Percentiles rank a stretch among this genome's conserved stretches.
Conservation (phyloP, 2,797 vertebrate genomes). For the Gorsachius magnificus region DNA sequence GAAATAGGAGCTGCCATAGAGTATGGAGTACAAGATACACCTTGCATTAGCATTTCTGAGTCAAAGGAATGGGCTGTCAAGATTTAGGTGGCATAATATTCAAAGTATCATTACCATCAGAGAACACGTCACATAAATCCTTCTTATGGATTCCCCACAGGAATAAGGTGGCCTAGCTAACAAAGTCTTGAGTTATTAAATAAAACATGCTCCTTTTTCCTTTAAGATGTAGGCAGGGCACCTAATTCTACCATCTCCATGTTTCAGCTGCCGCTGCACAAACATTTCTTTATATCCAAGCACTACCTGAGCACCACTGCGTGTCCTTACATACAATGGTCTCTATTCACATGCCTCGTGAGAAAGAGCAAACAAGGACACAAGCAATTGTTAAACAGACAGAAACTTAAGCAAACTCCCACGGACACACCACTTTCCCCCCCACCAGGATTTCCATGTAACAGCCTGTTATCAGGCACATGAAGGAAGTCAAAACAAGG, state of each 20-base stretch:
- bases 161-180: conserved; percentile 39
- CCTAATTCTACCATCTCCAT: neutral
- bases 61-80: neutral
- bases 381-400: neutral
- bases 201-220: neutral
- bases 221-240: neutral
- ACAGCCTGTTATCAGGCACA: neutral
- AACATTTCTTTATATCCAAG: neutral
- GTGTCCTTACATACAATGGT: neutral
- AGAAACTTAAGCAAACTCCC: neutral
- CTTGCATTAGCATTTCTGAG: conserved; percentile 16
- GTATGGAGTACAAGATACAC: neutral
- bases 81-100: conserved; percentile 28
- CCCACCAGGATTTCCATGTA: neutral
- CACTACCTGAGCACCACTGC: neutral
- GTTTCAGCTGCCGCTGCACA: neutral
- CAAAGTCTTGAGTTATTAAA: conserved; percentile 23
- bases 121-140: conserved; percentile 15
- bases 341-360: neutral
- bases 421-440: neutral
- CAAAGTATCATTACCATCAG: neutral
- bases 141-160: neutral
- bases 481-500: neutral
- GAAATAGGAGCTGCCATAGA: neutral
- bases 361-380: conserved; percentile 5